These are phyloP conservation scores for Rhagonycha lutea DNA, from an alignment of 2,888 invertebrate genomes.

Conservation along the genomic window DNA sequence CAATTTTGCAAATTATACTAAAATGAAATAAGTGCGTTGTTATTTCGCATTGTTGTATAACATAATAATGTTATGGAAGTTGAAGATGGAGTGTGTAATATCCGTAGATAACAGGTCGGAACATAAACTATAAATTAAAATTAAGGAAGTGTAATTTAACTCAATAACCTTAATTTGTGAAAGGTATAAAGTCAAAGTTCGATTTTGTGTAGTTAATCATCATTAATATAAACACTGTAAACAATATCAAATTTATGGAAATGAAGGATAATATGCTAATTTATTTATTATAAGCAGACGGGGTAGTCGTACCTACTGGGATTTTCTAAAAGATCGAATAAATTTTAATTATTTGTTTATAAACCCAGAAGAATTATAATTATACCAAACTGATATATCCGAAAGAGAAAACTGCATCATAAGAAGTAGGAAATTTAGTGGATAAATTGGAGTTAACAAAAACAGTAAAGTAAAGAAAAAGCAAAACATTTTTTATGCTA, in stretches of 20 bases:
- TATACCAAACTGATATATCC: too few relatives aligned
- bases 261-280: neutral
- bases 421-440: neutral
- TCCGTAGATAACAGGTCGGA: neutral
- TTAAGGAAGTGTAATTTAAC: neutral
- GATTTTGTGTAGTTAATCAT: neutral
- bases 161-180: neutral
- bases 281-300: neutral
- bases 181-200: neutral
- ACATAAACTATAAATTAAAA: neutral
- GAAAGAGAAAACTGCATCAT: neutral
- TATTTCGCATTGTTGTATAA: neutral
- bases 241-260: neutral
- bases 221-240: neutral
- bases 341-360: too few relatives aligned
- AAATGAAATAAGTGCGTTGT: neutral
- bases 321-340: too few relatives aligned
- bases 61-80: neutral
- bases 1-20: neutral
- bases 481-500: neutral
- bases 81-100: neutral
- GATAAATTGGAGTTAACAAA: neutral
- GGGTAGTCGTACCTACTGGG: neutral
- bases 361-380: too few relatives aligned
- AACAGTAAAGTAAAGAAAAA: neutral